Base-by-base conservation (phyloP, 2,113 vertebrate genomes). In the Phrynosoma platyrhinos region DNA sequence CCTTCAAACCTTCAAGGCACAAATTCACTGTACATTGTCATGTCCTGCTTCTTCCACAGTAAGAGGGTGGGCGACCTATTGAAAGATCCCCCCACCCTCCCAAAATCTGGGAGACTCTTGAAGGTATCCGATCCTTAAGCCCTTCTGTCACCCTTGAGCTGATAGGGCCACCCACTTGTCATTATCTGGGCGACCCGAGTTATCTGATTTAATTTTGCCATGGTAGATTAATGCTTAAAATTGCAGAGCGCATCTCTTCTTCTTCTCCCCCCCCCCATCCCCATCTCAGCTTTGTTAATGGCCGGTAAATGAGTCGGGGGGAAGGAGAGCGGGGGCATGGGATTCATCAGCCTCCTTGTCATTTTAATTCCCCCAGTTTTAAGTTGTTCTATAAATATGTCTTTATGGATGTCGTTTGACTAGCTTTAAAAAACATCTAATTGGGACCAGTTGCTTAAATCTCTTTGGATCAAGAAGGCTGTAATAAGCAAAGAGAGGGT, bases 371-470 rank as follows among this genome's bases (percentile, higher is more conserved):
- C 96, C 94, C 91, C 91, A 88, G 88, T 96, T 97, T 96, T 95
- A 96, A 94, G 94, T 96, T 96, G 91, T 95, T 96, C 95, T 96
- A 81, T 96, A 97, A 96, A 92, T 96, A 95, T 96, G 95, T 95
- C 95, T 97, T 97, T 96, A 95, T 96, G 94, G 96, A 95, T 95
- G 94, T 90, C 84, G 93, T 95, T 97, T 97, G 96, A 96, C 94
- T 94, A 94, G 96, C 95, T 97, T 97, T 47, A 4, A 96, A 96
- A 96, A 96, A 95, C 94, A 93, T 96, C 94, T 97, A 97, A 97
- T 97, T 96, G 96, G 96, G 97, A 97, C 95, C 97, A 97, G 96
- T 97, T 96, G 95, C 95, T 95, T 97, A 96, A 97, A 96, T 96
- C 95, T 96, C 96, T 95, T 92, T 96, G 96, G 96, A 96, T 96